Base-by-base conservation (phyloP, 2,797 vertebrate species). In the Gallinago stenura region DNA sequence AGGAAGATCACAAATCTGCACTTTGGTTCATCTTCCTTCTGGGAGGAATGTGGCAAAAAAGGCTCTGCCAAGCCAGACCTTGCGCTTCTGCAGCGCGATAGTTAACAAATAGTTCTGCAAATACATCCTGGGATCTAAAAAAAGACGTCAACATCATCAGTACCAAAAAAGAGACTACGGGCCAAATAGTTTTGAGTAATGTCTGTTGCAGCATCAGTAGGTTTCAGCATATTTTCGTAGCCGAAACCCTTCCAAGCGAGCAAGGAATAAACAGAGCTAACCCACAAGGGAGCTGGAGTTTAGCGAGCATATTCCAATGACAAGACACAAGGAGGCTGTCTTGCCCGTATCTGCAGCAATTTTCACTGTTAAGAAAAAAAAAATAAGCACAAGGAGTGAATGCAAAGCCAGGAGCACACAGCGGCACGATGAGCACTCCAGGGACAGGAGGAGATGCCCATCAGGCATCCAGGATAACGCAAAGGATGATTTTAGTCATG, bases 321-420 rank as follows among this genome's bases (percentile, higher is more conserved):
- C 61, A 37, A 48, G 86, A 92, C 94, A 66, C 91, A 90, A 95
- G 94, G 93, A 89, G 94, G 94, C 90, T 94, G 95, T 87, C 94
- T 95, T 93, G 94, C 73, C 95, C 92, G 7, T 65, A 19, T 83
- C 85, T 93, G 65, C 51, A 16, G 90, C 90, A 45, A 10, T 21
- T 80, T 53, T 46, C 81, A 13, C 72, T 1, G 66, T 9, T 45
- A 30, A 61, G 64, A 57, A 77, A 68, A 73, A 39, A 37, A 77
- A 37, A 41, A 37, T 3, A 43, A n/a, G 80, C 4, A 7, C 2
- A 1, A 21, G 2, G 46, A 20, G 70, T 1, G 31, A 91, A 43
- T 6, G 79, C 76, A 53, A 31, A 71, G 62, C 2, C 6, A 10
- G 41, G 75, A 53, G 73, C 11, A 0, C 2, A 3, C 0, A 4